phyloP scores from a whole-genome alignment of 2,888 invertebrate species.

The Philereme vetulata region DNA sequence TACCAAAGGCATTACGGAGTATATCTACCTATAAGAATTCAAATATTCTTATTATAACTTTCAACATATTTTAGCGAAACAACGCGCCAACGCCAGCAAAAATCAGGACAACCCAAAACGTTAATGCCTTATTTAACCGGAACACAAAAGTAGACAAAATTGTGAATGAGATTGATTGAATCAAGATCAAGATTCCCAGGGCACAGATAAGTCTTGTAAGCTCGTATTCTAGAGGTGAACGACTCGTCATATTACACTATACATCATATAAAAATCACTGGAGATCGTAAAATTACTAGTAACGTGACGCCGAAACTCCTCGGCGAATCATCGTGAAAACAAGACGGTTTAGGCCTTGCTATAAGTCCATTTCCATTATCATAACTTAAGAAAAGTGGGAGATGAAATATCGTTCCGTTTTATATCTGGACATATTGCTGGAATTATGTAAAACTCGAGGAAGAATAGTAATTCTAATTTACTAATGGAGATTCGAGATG shows the following conservation, averaged over 20 bases:
- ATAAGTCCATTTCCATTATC: constrained; percentile 57
- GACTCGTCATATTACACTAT: constrained; percentile 42
- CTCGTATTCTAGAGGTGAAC: constrained; percentile 43
- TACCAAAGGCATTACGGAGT: constrained; percentile 2
- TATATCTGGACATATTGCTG: constrained; percentile 57
- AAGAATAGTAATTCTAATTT: constrained; percentile 64
- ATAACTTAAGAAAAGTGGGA: constrained; percentile 60
- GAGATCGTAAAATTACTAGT: constrained; percentile 45
- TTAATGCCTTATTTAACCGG: constrained; percentile 1
- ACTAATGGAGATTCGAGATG: constrained; percentile 61
- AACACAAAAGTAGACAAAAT: constrained; percentile 8
- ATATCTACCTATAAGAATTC: background rate
- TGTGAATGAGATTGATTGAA: constrained; percentile 9
- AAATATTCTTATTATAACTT: constrained; percentile 12
- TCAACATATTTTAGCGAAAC: constrained; percentile 5
- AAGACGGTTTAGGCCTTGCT: constrained; percentile 54
- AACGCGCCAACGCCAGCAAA: constrained; percentile 7
- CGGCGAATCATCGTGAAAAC: constrained; percentile 46
- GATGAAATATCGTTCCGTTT: constrained; percentile 53
- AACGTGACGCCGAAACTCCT: constrained; percentile 42
- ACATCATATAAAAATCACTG: constrained; percentile 46
- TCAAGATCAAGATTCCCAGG: constrained; percentile 13
- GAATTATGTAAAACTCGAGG: constrained; percentile 49
- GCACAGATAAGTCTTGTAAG: constrained; percentile 17
- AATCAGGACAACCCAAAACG: constrained; percentile 6